phyloP scores from a whole-genome alignment of 2,113 vertebrate species.

The Lycaon pictus region DNA sequence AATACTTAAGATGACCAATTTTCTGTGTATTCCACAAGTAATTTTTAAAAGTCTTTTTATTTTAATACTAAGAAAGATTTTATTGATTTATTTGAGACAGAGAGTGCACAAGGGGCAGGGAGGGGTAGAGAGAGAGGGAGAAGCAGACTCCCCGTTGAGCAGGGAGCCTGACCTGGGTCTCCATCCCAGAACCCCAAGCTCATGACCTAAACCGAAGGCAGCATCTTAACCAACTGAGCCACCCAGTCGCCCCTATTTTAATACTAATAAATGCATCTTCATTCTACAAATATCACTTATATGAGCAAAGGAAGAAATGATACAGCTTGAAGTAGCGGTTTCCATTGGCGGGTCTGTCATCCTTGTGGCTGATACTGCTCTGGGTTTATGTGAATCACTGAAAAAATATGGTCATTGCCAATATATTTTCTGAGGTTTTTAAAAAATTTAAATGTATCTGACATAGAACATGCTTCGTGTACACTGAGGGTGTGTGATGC shows the following conservation, averaged over 20 bases:
- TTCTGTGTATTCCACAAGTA: neutral
- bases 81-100: neutral
- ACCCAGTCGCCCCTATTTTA: neutral
- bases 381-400: rapidly evolving
- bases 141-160: neutral
- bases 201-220: too few species aligned
- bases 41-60: neutral
- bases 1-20: neutral
- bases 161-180: too few species aligned
- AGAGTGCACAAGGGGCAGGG: neutral
- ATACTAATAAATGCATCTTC: neutral
- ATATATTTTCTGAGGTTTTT: neutral
- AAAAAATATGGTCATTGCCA: neutral
- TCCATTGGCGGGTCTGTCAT: rapidly evolving
- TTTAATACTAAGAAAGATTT: neutral
- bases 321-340: rapidly evolving
- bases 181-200: too few species aligned
- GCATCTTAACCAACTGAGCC: too few species aligned
- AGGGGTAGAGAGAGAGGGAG: neutral
- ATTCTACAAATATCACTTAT: rapidly evolving
- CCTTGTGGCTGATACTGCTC: too few species aligned
- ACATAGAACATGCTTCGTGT: rapidly evolving
- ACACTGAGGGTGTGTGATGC: neutral
- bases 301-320: neutral
- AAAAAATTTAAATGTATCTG: too few species aligned